Conservation (phyloP, 2,113 vertebrate species). For the Pardalotus punctatus region DNA sequence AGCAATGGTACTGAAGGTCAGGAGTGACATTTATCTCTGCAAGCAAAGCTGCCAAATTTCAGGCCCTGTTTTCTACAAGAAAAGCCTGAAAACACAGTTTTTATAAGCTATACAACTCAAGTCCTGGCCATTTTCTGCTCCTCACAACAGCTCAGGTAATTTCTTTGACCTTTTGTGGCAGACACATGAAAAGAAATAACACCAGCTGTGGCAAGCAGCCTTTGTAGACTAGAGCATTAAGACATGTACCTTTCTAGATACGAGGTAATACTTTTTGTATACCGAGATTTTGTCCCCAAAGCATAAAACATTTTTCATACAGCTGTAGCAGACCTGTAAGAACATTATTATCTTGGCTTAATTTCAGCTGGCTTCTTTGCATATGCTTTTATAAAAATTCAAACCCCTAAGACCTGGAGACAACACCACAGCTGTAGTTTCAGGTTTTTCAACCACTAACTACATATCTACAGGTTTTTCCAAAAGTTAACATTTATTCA, state of each 20-base stretch:
- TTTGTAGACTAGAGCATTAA: neutral
- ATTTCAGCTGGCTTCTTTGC: neutral
- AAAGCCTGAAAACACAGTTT: neutral
- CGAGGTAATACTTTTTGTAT: neutral
- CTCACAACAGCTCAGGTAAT: neutral
- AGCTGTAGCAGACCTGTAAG: neutral
- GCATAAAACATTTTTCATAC: neutral
- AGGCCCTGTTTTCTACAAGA: neutral
- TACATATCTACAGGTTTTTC: conserved; percentile 37
- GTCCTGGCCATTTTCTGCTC: neutral
- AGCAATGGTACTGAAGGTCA: neutral
- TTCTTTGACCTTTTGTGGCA: neutral
- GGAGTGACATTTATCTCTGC: neutral
- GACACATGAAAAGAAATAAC: neutral
- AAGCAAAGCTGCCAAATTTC: neutral
- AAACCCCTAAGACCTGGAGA: neutral
- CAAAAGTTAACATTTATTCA: conserved; percentile 65
- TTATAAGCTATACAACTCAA: neutral
- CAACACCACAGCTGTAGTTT: neutral
- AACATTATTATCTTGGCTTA: neutral
- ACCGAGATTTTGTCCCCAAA: neutral
- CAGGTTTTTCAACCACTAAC: conserved; percentile 8
- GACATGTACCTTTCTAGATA: neutral
- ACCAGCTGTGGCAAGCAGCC: neutral
- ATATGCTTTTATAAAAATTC: neutral